Conservation (phyloP, 2,113 vertebrate species). For the Elephantulus edwardii region DNA sequence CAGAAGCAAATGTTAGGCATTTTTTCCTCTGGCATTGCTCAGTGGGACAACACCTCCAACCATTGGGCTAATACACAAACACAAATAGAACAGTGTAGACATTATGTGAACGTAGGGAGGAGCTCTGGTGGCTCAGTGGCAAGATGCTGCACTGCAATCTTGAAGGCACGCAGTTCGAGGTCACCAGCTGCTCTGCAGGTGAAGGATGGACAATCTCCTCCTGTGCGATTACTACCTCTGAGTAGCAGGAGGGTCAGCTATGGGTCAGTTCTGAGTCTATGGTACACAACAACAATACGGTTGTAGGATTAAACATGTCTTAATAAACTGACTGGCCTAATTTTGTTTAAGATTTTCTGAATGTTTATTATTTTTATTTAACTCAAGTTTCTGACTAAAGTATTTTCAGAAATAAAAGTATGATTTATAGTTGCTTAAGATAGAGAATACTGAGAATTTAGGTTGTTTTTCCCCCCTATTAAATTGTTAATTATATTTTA, state of each 20-base stretch:
- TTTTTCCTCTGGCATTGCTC: neutral
- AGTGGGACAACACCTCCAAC: neutral
- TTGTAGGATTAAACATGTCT: neutral
- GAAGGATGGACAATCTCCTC: too few species aligned
- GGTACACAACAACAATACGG: neutral
- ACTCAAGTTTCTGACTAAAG: neutral
- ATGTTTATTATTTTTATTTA: neutral
- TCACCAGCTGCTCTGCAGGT: too few species aligned
- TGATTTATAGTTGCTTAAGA: neutral
- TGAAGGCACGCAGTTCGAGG: too few species aligned
- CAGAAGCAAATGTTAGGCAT: neutral
- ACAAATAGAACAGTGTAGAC: neutral
- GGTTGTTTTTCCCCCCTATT: neutral
- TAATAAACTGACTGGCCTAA: neutral
- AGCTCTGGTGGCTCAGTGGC: too few species aligned
- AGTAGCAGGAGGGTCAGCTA: too few species aligned
- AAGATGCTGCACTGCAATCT: too few species aligned
- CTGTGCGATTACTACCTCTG: too few species aligned
- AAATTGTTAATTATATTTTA: neutral
- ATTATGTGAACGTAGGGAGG: too few species aligned
- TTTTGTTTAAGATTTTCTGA: neutral
- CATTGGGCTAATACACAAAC: neutral
- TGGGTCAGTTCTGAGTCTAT: too few species aligned
- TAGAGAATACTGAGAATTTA: neutral
- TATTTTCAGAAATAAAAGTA: constrained; percentile 35